A percentile compares a stretch with the other conserved stretches of the same genome.
Evolutionary conservation across 2,113 vertebrate genomes (phyloP).

Genomic region (Hypomesus transpacificus): DNA sequence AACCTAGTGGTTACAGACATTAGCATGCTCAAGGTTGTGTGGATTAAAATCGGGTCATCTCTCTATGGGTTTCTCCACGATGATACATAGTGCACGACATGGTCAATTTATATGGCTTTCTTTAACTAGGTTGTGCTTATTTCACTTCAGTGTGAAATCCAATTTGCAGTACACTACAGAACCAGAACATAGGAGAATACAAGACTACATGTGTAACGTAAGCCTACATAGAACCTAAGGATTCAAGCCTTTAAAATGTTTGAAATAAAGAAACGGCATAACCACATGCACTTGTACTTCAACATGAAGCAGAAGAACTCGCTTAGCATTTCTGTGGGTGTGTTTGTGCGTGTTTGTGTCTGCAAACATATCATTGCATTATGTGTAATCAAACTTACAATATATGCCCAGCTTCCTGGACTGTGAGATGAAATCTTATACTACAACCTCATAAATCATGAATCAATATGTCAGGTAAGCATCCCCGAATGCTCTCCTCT

Average conservation of each 20-base stretch:
- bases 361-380: conserved; percentile 53
- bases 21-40: conserved; percentile 54
- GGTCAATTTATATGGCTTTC: conserved; percentile 28
- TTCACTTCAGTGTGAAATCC: no score
- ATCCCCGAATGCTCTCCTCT: conserved; percentile 46
- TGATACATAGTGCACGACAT: conserved; percentile 26
- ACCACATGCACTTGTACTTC: no score
- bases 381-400: conserved; percentile 62
- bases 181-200: no score
- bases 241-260: neutral
- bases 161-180: no score
- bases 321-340: conserved; percentile 11
- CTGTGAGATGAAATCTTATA: conserved; percentile 60
- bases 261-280: conserved; percentile 1
- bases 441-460: conserved; percentile 59
- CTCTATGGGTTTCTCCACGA: conserved; percentile 26
- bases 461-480: conserved; percentile 59
- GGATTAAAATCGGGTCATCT: conserved; percentile 38
- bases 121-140: conserved; percentile 20
- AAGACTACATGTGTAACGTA: no score
- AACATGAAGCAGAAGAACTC: no score
- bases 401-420: conserved; percentile 48
- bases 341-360: conserved; percentile 27
- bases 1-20: conserved; percentile 54
- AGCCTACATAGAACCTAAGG: no score